phyloP scores from a whole-genome alignment of 1,140 invertebrate genomes.

The Drosophila watanabei region DNA sequence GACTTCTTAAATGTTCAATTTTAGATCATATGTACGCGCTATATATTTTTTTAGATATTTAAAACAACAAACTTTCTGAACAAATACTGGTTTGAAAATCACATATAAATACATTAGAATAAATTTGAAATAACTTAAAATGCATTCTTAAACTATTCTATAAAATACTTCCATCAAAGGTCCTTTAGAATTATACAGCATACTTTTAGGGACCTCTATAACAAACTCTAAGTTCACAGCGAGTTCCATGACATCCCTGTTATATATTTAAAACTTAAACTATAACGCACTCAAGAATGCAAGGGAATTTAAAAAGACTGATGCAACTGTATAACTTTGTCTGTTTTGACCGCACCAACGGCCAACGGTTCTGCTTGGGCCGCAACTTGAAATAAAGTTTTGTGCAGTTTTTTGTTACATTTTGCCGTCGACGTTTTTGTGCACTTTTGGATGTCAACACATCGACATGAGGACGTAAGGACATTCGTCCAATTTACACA shows the following conservation, averaged over 20 bases:
- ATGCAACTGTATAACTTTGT: slow-evolving; percentile 33
- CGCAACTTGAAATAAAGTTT: slow-evolving; percentile 67
- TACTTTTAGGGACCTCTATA: background rate
- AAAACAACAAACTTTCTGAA: too few species aligned
- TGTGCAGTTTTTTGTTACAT: slow-evolving; percentile 16
- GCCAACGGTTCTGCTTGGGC: slow-evolving; percentile 21
- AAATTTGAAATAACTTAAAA: too few species aligned
- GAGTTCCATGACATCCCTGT: background rate
- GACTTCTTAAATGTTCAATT: too few species aligned
- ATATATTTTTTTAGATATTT: too few species aligned
- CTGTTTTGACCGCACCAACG: slow-evolving; percentile 33
- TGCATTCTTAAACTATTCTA: too few species aligned
- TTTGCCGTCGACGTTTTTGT: slow-evolving; percentile 38
- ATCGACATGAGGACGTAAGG: slow-evolving; percentile 71
- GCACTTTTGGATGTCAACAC: slow-evolving; percentile 80
- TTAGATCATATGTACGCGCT: too few species aligned
- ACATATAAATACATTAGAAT: too few species aligned
- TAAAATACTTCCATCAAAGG: too few species aligned
- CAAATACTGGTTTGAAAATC: too few species aligned
- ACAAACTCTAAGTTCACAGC: background rate
- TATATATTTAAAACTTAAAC: slow-evolving; percentile 5
- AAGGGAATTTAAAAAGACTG: slow-evolving; percentile 13
- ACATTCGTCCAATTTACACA: slow-evolving; percentile 83
- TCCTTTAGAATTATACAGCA: background rate
- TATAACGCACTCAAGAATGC: slow-evolving; percentile 2